A percentile compares a stretch with the other conserved stretches of the same genome.
These are phyloP conservation scores for Colletes latitarsis DNA, from an alignment of 1,140 invertebrate genomes.

Conservation along the genomic window DNA sequence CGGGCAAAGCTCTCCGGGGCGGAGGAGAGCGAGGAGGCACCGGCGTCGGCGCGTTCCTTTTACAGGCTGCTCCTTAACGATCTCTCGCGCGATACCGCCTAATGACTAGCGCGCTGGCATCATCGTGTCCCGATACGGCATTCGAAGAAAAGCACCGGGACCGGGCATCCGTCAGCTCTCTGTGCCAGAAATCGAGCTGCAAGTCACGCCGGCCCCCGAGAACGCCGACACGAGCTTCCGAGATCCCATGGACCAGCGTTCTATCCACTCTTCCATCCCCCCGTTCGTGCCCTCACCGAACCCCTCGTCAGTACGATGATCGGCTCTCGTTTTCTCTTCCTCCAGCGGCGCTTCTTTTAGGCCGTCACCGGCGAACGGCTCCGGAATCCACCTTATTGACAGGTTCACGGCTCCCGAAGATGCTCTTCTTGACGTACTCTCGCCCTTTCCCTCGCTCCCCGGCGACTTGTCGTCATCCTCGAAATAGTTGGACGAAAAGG, in stretches of 20 bases:
- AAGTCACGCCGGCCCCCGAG: conserved; percentile 69
- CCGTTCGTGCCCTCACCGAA: neutral
- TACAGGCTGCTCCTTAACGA: conserved; percentile 60
- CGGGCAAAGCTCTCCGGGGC: conserved; percentile 32
- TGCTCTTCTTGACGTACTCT: conserved; percentile 54
- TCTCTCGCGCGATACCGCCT: conserved; percentile 64
- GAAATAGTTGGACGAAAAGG: neutral
- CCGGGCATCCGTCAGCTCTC: conserved; percentile 44
- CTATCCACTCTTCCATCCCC: neutral
- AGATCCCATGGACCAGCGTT: conserved; percentile 45
- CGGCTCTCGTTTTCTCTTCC: conserved; percentile 43
- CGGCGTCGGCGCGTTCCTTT: conserved; percentile 51
- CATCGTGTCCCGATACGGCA: conserved; percentile 56
- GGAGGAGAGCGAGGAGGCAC: neutral
- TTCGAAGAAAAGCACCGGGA: conserved; percentile 67
- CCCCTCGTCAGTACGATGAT: conserved; percentile 8
- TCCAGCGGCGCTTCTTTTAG: conserved; percentile 60
- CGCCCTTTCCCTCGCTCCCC: neutral
- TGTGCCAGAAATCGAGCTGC: conserved; percentile 69
- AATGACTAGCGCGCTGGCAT: conserved; percentile 63
- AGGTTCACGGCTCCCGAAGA: conserved; percentile 72
- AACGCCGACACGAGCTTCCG: conserved; percentile 66
- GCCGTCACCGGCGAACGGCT: conserved; percentile 59
- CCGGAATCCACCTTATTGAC: conserved; percentile 72
- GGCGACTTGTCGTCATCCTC: conserved; percentile 21